A percentile compares a stretch with the other conserved stretches of the same genome.
These are phyloP conservation scores for Syngnathus scovelli DNA, from an alignment of 2,113 vertebrate genomes.

Conservation along the genomic window DNA sequence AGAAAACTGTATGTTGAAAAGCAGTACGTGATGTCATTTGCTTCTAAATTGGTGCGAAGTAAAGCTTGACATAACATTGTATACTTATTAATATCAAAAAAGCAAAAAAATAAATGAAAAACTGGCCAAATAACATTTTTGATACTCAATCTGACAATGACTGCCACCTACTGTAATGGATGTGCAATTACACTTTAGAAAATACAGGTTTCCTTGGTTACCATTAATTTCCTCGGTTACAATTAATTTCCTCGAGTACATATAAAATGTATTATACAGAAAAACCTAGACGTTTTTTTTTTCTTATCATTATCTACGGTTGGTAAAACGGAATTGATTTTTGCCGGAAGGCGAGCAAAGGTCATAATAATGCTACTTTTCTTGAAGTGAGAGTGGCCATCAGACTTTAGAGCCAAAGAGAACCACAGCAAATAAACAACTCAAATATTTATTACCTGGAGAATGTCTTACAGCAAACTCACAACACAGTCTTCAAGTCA, in stretches of 20 bases:
- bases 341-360: background rate
- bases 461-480: slow-evolving; percentile 60
- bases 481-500: slow-evolving; percentile 66
- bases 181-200: too few relatives aligned
- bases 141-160: too few relatives aligned
- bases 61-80: too few relatives aligned
- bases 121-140: too few relatives aligned
- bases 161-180: too few relatives aligned
- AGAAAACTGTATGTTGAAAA: too few relatives aligned
- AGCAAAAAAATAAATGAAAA: too few relatives aligned
- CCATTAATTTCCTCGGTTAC: slow-evolving; percentile 17
- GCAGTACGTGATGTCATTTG: too few relatives aligned
- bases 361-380: background rate
- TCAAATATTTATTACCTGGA: slow-evolving; percentile 70
- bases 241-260: slow-evolving; percentile 24
- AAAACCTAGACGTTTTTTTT: slow-evolving; percentile 34
- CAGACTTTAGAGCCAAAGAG: slow-evolving; percentile 11
- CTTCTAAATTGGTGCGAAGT: too few relatives aligned
- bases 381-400: background rate
- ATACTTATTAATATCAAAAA: too few relatives aligned
- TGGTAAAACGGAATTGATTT: background rate
- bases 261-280: slow-evolving; percentile 31
- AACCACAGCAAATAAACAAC: slow-evolving; percentile 55
- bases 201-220: background rate
- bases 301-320: slow-evolving; percentile 1